These are phyloP conservation scores for Corydoras maculifer DNA, from an alignment of 2,113 vertebrate genomes.

Conservation along the genomic window DNA sequence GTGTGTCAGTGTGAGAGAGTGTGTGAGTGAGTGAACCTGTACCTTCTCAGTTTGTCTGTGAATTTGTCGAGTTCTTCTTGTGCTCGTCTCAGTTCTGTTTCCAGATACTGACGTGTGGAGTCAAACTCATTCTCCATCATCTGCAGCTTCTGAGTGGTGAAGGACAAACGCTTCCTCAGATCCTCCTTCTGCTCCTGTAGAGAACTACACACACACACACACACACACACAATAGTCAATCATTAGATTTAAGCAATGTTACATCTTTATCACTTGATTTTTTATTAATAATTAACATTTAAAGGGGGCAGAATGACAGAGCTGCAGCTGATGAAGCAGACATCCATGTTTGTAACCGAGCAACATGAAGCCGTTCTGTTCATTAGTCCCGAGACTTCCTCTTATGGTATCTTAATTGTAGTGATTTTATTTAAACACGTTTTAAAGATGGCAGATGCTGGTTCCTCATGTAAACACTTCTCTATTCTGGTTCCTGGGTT, in stretches of 20 bases:
- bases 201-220: conserved; percentile 63
- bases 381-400: too few species aligned
- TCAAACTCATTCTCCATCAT: conserved; percentile 89
- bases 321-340: too few species aligned
- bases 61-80: conserved; percentile 96
- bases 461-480: too few species aligned
- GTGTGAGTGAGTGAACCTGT: neutral
- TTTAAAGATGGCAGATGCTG: too few species aligned
- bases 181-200: conserved; percentile 94
- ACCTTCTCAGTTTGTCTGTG: conserved; percentile 95
- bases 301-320: too few species aligned
- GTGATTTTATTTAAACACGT: too few species aligned
- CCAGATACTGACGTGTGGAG: conserved; percentile 88
- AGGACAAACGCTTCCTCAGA: conserved; percentile 79
- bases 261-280: neutral
- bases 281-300: too few species aligned
- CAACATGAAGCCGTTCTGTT: too few species aligned
- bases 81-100: conserved; percentile 88
- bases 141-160: conserved; percentile 87
- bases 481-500: too few species aligned
- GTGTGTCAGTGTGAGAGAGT: neutral
- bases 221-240: conserved; percentile 24
- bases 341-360: too few species aligned
- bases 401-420: too few species aligned
- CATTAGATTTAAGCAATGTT: neutral